These are phyloP conservation scores for Mycetomoellerius zeteki DNA, from an alignment of 1,140 invertebrate species.

Conservation along the genomic window DNA sequence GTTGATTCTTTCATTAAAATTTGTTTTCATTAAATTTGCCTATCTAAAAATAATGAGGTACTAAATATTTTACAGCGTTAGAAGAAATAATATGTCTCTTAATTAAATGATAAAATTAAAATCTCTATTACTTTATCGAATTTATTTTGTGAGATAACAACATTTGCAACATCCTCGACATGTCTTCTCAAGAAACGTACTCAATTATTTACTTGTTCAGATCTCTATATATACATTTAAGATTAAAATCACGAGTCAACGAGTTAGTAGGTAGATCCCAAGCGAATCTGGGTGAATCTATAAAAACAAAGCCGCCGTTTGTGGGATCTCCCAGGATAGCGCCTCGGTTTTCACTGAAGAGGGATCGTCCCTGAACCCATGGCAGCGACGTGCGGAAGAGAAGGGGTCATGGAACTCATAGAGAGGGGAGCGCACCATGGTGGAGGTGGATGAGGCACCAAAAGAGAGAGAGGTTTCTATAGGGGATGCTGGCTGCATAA, in stretches of 20 bases:
- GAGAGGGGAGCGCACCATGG: constrained; percentile 33
- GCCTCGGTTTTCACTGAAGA: constrained; percentile 77
- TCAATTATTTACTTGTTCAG: background rate
- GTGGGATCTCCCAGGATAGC: constrained; percentile 61
- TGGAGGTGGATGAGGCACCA: constrained; percentile 50
- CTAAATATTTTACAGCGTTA: background rate
- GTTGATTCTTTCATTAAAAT: background rate
- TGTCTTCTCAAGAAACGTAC: background rate
- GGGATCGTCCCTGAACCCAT: constrained; percentile 84
- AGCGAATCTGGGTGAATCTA: background rate
- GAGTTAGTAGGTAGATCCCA: background rate
- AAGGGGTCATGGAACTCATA: constrained; percentile 78
- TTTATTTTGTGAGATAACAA: constrained; percentile 19
- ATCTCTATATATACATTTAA: background rate
- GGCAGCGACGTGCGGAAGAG: constrained; percentile 75
- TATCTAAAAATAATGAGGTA: background rate
- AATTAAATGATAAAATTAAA: background rate
- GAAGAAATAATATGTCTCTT: background rate
- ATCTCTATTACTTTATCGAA: background rate
- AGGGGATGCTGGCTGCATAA: constrained; percentile 18
- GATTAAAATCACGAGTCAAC: constrained; percentile 13
- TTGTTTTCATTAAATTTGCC: background rate
- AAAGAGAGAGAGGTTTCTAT: constrained; percentile 60
- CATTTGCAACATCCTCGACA: background rate
- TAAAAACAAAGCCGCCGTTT: constrained; percentile 61